Evolutionary conservation across 2,888 invertebrate genomes (phyloP), one percentile per base, ranked within the genome.

Genomic region (Ommatoiulus sabulosus): DNA sequence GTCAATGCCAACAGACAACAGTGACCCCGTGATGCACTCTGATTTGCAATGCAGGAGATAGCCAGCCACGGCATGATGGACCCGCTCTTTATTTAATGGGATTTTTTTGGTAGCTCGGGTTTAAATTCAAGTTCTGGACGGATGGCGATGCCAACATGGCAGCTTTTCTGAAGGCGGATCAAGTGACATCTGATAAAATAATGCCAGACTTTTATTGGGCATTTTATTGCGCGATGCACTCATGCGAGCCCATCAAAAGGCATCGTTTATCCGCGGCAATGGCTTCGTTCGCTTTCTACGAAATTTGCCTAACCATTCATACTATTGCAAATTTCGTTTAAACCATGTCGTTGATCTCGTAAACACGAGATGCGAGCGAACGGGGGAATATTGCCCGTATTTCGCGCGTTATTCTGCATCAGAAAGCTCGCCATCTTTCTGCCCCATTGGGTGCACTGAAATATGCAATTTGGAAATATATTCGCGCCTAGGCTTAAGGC

Each of bases 401-500:
- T 63, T 63, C 52, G n/a, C 63, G 63, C 20, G 20, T 63, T 63
- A 63, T 63, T 63, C 63, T 63, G 72, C 24, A 72, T 72, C 72
- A 72, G 72, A 72, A 72, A 72, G n/a, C 24, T 24, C 72, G 72
- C 24, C 24, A 72, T 72, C 24, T 72, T 72, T 72, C 24, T 72
- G 24, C 72, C 72, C 72, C 72, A 72, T 72, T 72, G 72, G 72
- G 24, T 24, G 20, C 72, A 72, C 72, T 72, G 72, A 72, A 72
- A 72, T 72, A 72, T 72, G 72, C 72, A 72, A 72, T 72, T 72
- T 72, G 72, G 72, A 72, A 72, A 72, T 72, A 35, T 35, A 72
- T 72, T 72, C 72, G 24, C 24, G 8, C 72, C 10, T 17, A 52
- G 15, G 72, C 24, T 63, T 8, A n/a, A 10, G 72, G 10, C 72